Conservation (phyloP, 1,140 invertebrate species). For the Aphaenogaster ashmeadi region DNA sequence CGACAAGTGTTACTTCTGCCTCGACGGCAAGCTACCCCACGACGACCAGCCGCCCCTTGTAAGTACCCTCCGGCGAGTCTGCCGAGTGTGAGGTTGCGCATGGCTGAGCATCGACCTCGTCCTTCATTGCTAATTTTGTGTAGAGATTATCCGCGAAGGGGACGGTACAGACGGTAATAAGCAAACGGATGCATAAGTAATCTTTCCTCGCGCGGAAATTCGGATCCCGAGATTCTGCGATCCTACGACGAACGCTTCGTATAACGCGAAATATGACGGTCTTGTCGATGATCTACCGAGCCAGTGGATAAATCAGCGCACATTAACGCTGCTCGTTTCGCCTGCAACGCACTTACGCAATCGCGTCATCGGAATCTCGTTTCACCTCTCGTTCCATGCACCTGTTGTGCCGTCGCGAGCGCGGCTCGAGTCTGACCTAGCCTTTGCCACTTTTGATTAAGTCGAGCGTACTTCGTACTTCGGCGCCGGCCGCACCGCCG, state of each 20-base stretch:
- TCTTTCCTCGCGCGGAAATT: constrained; percentile 4
- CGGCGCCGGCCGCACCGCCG: constrained; percentile 18
- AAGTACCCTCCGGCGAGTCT: constrained; percentile 76
- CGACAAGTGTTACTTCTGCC: constrained; percentile 95
- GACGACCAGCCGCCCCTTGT: constrained; percentile 89
- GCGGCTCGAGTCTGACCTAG: constrained; percentile 27
- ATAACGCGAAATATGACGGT: neutral
- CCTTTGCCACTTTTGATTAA: constrained; percentile 54
- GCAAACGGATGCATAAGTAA: constrained; percentile 22
- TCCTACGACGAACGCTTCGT: neutral
- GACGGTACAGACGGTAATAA: neutral
- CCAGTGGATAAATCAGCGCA: neutral
- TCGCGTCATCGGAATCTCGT: constrained; percentile 26
- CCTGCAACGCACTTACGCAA: constrained; percentile 37
- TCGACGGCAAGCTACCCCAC: constrained; percentile 92
- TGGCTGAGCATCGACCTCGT: constrained; percentile 52
- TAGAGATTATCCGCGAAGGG: constrained; percentile 25
- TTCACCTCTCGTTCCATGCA: neutral
- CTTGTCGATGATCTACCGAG: neutral
- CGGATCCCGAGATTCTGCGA: neutral
- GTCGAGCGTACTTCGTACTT: constrained; percentile 36
- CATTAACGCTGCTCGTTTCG: constrained; percentile 18
- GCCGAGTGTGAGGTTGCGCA: constrained; percentile 50
- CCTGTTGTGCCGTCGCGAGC: constrained; percentile 42
- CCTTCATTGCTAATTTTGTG: constrained; percentile 33